A percentile compares a stretch with the other conserved stretches of the same genome.
Evolutionary conservation across 2,888 invertebrate species (phyloP).

Genomic region (Andrena chrysosceles): DNA sequence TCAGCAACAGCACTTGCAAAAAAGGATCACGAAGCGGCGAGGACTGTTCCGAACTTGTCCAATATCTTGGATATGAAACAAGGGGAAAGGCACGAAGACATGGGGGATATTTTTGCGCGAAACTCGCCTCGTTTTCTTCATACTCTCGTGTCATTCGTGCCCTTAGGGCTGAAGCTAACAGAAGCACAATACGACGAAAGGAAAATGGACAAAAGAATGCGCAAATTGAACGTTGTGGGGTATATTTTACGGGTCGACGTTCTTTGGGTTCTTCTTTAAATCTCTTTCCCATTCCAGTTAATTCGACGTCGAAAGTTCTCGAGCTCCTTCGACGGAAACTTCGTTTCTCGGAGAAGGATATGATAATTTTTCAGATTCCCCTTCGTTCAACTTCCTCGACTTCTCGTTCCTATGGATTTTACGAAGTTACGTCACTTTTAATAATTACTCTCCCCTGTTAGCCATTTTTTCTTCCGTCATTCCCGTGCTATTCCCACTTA

Average conservation of each 20-base stretch:
- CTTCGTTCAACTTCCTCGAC: constrained; percentile 1
- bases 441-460: background rate
- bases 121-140: constrained; percentile 38
- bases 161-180: background rate
- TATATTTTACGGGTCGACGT: constrained; percentile 4
- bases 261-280: background rate
- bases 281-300: background rate
- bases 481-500: background rate
- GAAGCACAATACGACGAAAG: background rate
- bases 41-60: constrained; percentile 51
- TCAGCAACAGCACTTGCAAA: constrained; percentile 24
- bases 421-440: background rate
- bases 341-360: background rate
- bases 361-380: constrained; percentile 11
- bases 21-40: constrained; percentile 15
- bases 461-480: background rate
- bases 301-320: background rate
- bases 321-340: background rate
- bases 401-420: background rate
- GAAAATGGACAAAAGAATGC: background rate
- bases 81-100: constrained; percentile 13
- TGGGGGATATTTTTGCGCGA: constrained; percentile 17
- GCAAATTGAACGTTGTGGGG: background rate
- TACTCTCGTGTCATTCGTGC: constrained; percentile 15
- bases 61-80: constrained; percentile 57